phyloP scores from a whole-genome alignment of 1,140 invertebrate species.

The Drosophila parabipectinata region DNA sequence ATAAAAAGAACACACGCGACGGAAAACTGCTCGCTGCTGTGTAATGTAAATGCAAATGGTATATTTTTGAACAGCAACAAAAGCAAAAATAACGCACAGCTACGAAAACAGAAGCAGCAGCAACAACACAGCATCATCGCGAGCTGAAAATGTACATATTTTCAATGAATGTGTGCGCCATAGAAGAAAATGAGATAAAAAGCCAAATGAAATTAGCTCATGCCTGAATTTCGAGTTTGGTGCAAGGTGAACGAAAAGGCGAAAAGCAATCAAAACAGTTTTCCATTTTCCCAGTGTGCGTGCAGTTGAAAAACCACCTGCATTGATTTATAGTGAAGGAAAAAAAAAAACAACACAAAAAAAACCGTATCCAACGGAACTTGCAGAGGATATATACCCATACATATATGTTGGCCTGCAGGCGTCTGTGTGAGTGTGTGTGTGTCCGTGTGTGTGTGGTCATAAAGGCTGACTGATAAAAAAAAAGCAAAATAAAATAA shows the following conservation, averaged over 20 bases:
- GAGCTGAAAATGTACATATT: conserved; percentile 46
- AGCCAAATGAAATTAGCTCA: conserved; percentile 77
- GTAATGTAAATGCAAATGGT: conserved; percentile 63
- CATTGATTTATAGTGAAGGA: conserved; percentile 67
- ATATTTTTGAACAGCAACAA: conserved; percentile 65
- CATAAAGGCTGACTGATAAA: conserved; percentile 65
- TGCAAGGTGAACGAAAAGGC: conserved; percentile 70
- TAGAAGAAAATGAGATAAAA: conserved; percentile 67
- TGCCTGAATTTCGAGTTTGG: conserved; percentile 79
- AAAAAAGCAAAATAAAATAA: conserved; percentile 55
- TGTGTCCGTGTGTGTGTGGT: conserved; percentile 3
- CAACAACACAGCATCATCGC: conserved; percentile 17
- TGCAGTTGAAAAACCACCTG: conserved; percentile 65
- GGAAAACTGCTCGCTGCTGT: conserved; percentile 40
- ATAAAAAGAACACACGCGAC: conserved; percentile 26
- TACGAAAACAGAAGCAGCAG: conserved; percentile 22
- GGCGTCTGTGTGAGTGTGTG: background rate
- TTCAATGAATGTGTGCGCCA: conserved; percentile 71
- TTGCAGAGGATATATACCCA: conserved; percentile 52
- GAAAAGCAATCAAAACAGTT: conserved; percentile 68
- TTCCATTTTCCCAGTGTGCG: conserved; percentile 69
- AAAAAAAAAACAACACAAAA: conserved; percentile 23
- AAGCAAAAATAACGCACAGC: conserved; percentile 40
- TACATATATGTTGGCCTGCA: conserved; percentile 10
- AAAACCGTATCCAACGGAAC: conserved; percentile 40